Conservation (phyloP, 2,797 vertebrate species). For the Ceyx erithaca region DNA sequence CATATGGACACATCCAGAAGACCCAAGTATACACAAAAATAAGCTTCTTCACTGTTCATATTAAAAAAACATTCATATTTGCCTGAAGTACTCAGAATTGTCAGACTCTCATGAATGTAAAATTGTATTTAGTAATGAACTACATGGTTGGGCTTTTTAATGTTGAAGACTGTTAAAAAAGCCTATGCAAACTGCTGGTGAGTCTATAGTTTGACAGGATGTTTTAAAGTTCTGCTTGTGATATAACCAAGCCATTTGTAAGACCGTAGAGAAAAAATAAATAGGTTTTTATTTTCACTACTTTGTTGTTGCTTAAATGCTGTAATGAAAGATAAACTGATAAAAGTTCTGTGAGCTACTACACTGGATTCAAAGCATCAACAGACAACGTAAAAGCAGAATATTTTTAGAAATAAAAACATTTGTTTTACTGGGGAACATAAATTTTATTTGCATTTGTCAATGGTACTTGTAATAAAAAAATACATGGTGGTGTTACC, state of each 20-base stretch:
- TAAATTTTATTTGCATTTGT: background rate
- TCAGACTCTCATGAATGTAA: background rate
- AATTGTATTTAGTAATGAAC: background rate
- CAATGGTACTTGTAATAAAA: background rate
- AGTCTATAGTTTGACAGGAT: background rate
- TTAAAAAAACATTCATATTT: background rate
- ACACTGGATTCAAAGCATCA: background rate
- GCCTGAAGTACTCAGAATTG: background rate
- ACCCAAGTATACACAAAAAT: background rate
- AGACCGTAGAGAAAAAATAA: background rate
- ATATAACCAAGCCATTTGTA: background rate
- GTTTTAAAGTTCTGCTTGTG: background rate
- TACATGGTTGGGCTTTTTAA: background rate
- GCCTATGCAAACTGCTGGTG: background rate
- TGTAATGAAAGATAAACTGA: background rate
- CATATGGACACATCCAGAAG: background rate
- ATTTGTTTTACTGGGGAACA: background rate
- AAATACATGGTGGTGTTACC: background rate
- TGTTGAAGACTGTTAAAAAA: background rate
- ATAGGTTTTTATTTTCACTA: background rate
- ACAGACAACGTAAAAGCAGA: background rate
- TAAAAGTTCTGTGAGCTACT: background rate
- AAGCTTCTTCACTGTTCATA: fast-evolving
- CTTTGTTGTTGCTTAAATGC: background rate
- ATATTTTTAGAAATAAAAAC: background rate